A percentile compares a stretch with the other conserved stretches of the same genome.
These are phyloP conservation scores for Hippocampus barbouri DNA, from an alignment of 2,113 vertebrate genomes.

Conservation along the genomic window DNA sequence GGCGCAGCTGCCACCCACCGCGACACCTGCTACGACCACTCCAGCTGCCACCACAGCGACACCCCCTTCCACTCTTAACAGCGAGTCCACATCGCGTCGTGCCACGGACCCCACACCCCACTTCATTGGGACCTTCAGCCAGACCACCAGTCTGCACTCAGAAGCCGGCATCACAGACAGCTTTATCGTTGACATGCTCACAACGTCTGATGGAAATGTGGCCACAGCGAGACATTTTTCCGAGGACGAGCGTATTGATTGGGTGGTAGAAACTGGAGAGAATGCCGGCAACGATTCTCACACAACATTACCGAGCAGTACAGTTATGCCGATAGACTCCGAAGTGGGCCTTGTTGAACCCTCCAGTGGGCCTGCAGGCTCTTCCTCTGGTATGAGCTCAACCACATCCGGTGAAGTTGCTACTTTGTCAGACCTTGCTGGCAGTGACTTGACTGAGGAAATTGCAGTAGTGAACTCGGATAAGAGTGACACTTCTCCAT, in stretches of 20 bases:
- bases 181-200: slow-evolving; percentile 5
- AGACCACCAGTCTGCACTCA: slow-evolving; percentile 21
- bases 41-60: slow-evolving; percentile 34
- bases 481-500: slow-evolving; percentile 15
- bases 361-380: slow-evolving; percentile 25
- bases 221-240: slow-evolving; percentile 15
- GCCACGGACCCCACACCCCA: slow-evolving; percentile 30
- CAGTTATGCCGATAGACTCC: slow-evolving; percentile 23
- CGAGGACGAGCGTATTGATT: slow-evolving; percentile 8
- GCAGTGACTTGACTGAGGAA: slow-evolving; percentile 11
- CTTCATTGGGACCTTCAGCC: slow-evolving; percentile 22
- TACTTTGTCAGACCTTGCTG: slow-evolving; percentile 12
- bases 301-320: slow-evolving; percentile 39
- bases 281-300: slow-evolving; percentile 7
- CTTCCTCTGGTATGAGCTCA: slow-evolving; percentile 32
- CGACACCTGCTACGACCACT: slow-evolving; percentile 38
- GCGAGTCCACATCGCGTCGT: slow-evolving; percentile 27
- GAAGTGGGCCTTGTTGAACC: slow-evolving; percentile 25
- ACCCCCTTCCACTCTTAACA: slow-evolving; percentile 30
- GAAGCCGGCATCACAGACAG: slow-evolving; percentile 3
- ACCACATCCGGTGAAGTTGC: slow-evolving; percentile 31
- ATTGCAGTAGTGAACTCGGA: slow-evolving; percentile 9
- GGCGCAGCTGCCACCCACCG: slow-evolving; percentile 32
- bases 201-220: slow-evolving; percentile 3
- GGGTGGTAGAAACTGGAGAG: slow-evolving; percentile 1